These are phyloP conservation scores for Scytalopus superciliaris DNA, from an alignment of 2,113 vertebrate species.

Conservation along the genomic window DNA sequence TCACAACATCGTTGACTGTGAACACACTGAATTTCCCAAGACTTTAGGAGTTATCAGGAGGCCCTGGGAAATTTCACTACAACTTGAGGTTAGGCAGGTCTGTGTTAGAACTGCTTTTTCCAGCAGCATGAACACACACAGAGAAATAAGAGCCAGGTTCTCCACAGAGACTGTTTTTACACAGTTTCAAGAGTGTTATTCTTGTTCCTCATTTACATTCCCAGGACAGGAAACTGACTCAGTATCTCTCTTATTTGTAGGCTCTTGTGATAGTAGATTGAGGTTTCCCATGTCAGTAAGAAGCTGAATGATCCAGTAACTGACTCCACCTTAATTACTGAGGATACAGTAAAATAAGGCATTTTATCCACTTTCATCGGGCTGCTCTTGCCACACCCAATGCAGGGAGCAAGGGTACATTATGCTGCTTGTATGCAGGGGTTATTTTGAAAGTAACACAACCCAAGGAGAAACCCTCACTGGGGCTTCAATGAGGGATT, in stretches of 20 bases:
- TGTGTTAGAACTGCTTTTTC: not conserved
- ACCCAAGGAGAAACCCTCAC: not conserved
- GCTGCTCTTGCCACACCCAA: not conserved
- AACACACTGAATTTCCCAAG: not conserved
- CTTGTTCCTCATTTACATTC: slow-evolving; percentile 34
- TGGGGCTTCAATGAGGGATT: slow-evolving; percentile 18
- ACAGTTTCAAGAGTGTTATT: not conserved
- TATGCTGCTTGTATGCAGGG: not conserved
- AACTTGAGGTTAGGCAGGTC: not conserved
- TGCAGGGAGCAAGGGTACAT: not conserved
- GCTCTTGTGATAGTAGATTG: slow-evolving; percentile 34
- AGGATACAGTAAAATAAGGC: slow-evolving; percentile 2
- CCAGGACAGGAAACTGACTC: slow-evolving; percentile 12
- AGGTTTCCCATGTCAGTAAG: slow-evolving; percentile 40
- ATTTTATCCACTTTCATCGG: slow-evolving; percentile 1
- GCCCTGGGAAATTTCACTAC: not conserved
- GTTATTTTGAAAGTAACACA: not conserved
- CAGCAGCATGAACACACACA: not conserved
- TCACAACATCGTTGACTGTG: not conserved
- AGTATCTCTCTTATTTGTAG: slow-evolving; percentile 25
- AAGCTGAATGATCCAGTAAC: slow-evolving; percentile 39
- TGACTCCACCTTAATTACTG: not conserved
- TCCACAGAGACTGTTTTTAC: not conserved
- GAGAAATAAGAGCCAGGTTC: not conserved
- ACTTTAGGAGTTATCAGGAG: not conserved